Conservation (phyloP, 2,888 invertebrate species). For the Agrotis segetum region DNA sequence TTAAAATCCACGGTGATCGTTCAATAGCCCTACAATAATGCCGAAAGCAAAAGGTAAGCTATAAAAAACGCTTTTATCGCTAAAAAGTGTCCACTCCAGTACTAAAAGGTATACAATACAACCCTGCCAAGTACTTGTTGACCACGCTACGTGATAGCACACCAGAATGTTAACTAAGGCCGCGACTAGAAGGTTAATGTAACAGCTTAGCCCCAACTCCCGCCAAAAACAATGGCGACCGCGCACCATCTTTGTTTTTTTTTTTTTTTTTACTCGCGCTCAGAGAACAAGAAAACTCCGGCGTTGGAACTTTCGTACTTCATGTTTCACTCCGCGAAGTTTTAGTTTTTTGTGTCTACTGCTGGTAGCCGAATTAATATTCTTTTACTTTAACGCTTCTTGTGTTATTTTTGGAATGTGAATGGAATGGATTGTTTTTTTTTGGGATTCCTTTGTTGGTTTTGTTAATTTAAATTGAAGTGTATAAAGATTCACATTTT, state of each 20-base stretch:
- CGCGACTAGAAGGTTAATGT: slow-evolving; percentile 85
- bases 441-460: not conserved
- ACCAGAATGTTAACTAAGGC: slow-evolving; percentile 83
- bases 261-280: slow-evolving; percentile 70
- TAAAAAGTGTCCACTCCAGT: not conserved
- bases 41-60: no score
- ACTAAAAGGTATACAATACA: slow-evolving; percentile 4
- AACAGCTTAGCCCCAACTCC: slow-evolving; percentile 80
- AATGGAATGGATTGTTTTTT: not conserved
- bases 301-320: slow-evolving; percentile 66
- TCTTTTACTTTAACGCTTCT: slow-evolving; percentile 44
- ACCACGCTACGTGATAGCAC: slow-evolving; percentile 70
- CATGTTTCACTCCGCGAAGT: slow-evolving; percentile 57
- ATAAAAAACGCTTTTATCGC: not conserved
- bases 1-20: no score
- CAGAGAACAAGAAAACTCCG: slow-evolving; percentile 71
- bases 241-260: slow-evolving; percentile 70
- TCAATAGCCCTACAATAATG: no score
- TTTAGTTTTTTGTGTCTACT: slow-evolving; percentile 55
- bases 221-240: slow-evolving; percentile 80
- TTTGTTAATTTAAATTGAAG: not conserved
- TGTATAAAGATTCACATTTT: not conserved
- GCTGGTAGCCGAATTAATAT: slow-evolving; percentile 45
- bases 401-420: slow-evolving; percentile 11
- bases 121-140: slow-evolving; percentile 66